These are phyloP conservation scores for Entomobrya proxima DNA, from an alignment of 2,888 invertebrate genomes.

Conservation along the genomic window DNA sequence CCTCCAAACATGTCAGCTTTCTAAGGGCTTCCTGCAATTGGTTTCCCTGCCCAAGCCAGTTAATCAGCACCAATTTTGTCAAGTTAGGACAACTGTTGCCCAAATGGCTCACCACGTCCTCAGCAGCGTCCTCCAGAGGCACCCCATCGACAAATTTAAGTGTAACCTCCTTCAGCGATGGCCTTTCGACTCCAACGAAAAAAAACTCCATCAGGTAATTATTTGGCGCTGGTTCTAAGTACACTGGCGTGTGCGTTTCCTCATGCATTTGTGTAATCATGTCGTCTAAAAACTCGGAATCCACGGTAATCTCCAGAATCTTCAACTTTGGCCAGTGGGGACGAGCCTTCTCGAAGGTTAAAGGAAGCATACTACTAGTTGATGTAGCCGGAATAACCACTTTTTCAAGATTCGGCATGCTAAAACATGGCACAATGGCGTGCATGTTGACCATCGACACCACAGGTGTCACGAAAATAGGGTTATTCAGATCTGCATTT, in stretches of 20 bases:
- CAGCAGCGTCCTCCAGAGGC: background rate
- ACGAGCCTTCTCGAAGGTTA: background rate
- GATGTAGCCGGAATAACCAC: background rate
- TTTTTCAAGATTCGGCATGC: background rate
- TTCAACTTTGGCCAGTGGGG: background rate
- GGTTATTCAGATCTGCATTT: background rate
- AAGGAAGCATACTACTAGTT: background rate
- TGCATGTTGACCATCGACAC: background rate
- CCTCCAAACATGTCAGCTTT: background rate
- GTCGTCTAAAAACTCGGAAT: background rate
- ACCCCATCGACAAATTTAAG: background rate
- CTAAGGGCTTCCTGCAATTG: background rate
- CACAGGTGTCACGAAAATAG: background rate
- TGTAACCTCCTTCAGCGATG: background rate
- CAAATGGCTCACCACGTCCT: background rate
- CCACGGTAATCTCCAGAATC: slow-evolving; percentile 11
- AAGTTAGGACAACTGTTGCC: slow-evolving; percentile 1
- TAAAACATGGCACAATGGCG: background rate
- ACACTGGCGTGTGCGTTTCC: background rate
- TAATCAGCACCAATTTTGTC: background rate
- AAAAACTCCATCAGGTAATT: background rate
- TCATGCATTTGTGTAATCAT: background rate
- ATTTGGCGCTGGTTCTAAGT: background rate
- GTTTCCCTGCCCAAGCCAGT: background rate
- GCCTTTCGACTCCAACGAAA: background rate